Evolutionary conservation across 1,140 invertebrate species (phyloP).

Genomic region (Trissolcus basalis): DNA sequence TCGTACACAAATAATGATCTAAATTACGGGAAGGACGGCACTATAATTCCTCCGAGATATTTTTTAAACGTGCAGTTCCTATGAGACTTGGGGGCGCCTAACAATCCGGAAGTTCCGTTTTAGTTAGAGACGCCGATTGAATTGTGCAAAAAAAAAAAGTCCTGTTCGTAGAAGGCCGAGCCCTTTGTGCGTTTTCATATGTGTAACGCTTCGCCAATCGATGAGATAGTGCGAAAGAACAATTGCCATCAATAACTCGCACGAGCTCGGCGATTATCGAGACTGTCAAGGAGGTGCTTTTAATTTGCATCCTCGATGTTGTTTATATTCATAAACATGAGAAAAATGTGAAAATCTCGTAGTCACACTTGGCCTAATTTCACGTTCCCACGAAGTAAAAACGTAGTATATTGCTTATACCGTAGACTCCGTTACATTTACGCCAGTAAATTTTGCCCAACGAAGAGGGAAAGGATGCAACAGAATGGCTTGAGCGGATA

Average conservation of each 20-base stretch:
- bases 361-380: slow-evolving; percentile 53
- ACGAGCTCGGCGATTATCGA: neutral
- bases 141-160: too few species aligned
- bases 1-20: slow-evolving; percentile 2
- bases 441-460: slow-evolving; percentile 52
- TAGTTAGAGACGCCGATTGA: too few species aligned
- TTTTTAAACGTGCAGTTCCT: neutral
- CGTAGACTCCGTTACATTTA: slow-evolving; percentile 55
- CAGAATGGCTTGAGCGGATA: slow-evolving; percentile 33
- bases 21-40: slow-evolving; percentile 8
- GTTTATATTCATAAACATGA: slow-evolving; percentile 14
- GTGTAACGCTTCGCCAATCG: too few species aligned
- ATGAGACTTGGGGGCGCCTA: too few species aligned
- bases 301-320: neutral
- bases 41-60: neutral
- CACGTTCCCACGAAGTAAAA: slow-evolving; percentile 54
- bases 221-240: neutral
- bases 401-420: slow-evolving; percentile 52
- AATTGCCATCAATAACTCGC: slow-evolving; percentile 4
- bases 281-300: slow-evolving; percentile 4
- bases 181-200: too few species aligned
- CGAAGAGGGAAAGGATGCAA: slow-evolving; percentile 51
- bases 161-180: too few species aligned
- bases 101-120: too few species aligned
- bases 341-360: slow-evolving; percentile 19